A percentile compares a stretch with the other conserved stretches of the same genome.
These are phyloP conservation scores for Perca flavescens DNA, from an alignment of 2,113 vertebrate genomes.

Conservation along the genomic window DNA sequence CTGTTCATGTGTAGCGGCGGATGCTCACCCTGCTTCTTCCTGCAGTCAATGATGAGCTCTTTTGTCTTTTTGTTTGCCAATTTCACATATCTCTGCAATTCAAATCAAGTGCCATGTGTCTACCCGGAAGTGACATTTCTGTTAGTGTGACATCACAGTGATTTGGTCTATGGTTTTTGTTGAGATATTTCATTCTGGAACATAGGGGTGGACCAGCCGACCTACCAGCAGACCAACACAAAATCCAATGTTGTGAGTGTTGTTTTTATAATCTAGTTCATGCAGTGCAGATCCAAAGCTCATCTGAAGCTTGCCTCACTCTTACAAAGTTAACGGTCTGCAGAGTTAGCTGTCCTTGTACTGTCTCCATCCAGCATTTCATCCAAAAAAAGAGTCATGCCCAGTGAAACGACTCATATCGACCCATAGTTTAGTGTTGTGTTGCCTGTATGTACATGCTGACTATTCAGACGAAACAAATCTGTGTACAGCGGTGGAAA, in stretches of 20 bases:
- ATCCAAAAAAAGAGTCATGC: background rate
- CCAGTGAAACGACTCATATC: background rate
- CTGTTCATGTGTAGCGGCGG: no score
- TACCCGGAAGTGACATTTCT: no score
- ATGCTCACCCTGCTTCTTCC: no score
- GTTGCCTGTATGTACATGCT: background rate
- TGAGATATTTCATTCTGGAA: background rate
- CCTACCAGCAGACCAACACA: background rate
- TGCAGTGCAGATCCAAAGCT: background rate
- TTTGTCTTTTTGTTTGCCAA: no score
- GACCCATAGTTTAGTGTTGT: background rate
- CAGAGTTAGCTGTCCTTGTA: background rate
- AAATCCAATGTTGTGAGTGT: no score
- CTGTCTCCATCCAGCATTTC: background rate
- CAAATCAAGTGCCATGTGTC: no score
- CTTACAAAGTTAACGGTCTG: background rate
- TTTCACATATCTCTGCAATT: no score
- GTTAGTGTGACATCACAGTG: no score
- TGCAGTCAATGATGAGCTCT: no score
- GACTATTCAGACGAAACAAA: background rate
- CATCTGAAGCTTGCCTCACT: background rate
- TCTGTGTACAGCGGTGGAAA: background rate
- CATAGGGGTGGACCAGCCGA: background rate
- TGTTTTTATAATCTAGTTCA: background rate
- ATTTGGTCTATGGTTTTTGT: no score